Percentiles rank a stretch among this genome's conserved stretches.
These are phyloP conservation scores for Nebria salina DNA, from an alignment of 2,888 invertebrate genomes.

Conservation along the genomic window DNA sequence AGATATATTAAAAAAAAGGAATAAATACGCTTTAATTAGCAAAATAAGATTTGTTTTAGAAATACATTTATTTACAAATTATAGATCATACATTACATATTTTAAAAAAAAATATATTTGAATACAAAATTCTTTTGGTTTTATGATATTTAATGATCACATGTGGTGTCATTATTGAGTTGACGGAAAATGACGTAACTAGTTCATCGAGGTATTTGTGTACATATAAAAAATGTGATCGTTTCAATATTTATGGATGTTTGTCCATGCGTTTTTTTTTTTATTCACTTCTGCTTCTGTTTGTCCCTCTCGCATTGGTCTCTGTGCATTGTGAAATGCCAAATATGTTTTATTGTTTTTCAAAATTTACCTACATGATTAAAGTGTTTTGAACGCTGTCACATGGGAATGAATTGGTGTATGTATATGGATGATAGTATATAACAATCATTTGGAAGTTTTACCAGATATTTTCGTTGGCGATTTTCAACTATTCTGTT, in stretches of 20 bases:
- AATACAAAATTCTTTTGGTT: no score
- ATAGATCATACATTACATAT: no score
- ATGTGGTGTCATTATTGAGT: not conserved
- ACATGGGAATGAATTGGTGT: not conserved
- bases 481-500: not conserved
- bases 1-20: no score
- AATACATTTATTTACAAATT: no score
- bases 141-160: no score
- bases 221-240: not conserved
- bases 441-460: not conserved
- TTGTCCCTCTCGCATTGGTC: not conserved
- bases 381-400: conserved; percentile 1
- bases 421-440: not conserved
- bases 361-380: not conserved
- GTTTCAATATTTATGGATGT: not conserved
- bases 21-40: no score
- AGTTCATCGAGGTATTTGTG: not conserved
- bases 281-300: not conserved
- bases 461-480: not conserved
- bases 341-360: not conserved
- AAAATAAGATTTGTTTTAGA: no score
- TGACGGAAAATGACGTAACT: not conserved
- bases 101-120: no score
- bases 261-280: not conserved
- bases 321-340: not conserved